Evolutionary conservation across 2,888 invertebrate species (phyloP).

Genomic region (Nephrotoma appendiculata): DNA sequence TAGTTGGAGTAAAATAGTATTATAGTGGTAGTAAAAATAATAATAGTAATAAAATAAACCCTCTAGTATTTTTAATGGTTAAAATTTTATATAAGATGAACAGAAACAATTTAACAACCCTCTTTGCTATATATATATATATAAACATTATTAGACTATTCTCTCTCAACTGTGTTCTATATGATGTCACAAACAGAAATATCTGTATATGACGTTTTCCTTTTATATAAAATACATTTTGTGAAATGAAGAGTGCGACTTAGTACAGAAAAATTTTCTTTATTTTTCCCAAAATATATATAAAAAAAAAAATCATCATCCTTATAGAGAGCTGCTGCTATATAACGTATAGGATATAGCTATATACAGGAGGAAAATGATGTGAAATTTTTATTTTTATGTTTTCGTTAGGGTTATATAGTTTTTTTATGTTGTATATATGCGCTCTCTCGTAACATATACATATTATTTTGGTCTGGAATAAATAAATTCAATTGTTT

Average conservation of each 20-base stretch:
- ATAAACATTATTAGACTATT: neutral
- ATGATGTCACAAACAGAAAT: constrained; percentile 7
- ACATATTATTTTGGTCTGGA: neutral
- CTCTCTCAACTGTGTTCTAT: neutral
- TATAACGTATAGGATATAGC: neutral
- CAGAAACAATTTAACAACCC: neutral
- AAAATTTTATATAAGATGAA: neutral
- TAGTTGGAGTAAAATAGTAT: neutral
- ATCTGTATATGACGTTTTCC: constrained; percentile 6
- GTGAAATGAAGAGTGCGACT: constrained; percentile 6
- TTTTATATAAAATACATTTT: neutral
- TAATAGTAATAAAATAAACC: neutral
- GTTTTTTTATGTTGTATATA: neutral
- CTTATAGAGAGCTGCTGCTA: neutral
- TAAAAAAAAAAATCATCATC: neutral
- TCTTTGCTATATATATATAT: neutral
- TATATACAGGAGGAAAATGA: neutral
- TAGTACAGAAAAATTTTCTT: neutral
- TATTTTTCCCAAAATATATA: neutral
- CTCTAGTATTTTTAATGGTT: neutral
- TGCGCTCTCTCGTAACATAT: neutral
- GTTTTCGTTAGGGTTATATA: neutral
- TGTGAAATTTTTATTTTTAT: neutral
- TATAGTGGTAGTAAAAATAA: neutral
- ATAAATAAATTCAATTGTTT: neutral